Percentiles rank a stretch among this genome's conserved stretches.
Conservation (phyloP, 2,113 vertebrate species). For the Crotalus helleri region DNA sequence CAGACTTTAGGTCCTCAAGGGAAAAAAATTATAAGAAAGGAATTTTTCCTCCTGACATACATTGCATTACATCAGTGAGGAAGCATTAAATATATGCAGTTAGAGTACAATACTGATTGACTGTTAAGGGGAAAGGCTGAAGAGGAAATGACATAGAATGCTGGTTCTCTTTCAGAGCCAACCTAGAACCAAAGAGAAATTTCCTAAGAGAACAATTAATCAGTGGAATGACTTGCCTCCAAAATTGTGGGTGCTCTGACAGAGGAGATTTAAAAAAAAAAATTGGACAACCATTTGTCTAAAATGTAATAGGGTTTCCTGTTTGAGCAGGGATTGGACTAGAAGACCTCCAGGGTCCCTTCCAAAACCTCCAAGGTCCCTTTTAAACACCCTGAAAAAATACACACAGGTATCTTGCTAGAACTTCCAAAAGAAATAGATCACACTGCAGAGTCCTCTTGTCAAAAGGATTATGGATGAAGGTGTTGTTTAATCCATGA, state of each 20-base stretch:
- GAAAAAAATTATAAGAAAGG: neutral
- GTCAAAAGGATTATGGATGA: neutral
- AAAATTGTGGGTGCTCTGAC: neutral
- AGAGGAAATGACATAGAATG: neutral
- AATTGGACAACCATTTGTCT: neutral
- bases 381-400: neutral
- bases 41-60: neutral
- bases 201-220: neutral
- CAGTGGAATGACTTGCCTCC: neutral
- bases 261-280: neutral
- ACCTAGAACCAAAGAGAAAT: neutral
- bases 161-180: neutral
- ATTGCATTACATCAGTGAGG: neutral
- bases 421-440: neutral
- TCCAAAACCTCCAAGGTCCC: neutral
- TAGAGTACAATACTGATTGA: neutral
- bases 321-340: neutral
- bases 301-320: neutral
- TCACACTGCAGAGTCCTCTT: neutral
- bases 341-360: neutral
- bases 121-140: no score
- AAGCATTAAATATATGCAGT: neutral
- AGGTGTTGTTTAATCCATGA: neutral
- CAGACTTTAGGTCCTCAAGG: neutral
- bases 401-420: neutral